phyloP scores from a whole-genome alignment of 2,113 vertebrate genomes.

The Egretta garzetta region DNA sequence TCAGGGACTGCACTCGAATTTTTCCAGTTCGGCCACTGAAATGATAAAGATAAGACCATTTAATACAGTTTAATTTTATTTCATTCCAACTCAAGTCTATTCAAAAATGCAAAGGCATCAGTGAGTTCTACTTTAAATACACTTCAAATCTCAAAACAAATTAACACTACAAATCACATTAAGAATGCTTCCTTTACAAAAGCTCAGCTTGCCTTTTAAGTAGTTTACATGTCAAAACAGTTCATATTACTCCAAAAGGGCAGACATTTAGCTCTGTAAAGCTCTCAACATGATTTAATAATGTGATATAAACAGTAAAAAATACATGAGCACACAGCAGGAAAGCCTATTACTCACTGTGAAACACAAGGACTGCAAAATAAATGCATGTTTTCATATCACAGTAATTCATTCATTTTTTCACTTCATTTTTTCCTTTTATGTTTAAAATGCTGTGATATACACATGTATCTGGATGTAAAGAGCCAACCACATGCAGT shows the following conservation, averaged over 20 bases:
- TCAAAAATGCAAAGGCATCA: neutral
- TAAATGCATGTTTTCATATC: neutral
- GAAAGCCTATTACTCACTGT: neutral
- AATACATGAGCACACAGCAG: neutral
- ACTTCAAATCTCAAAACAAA: conserved; percentile 32
- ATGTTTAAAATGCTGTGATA: neutral
- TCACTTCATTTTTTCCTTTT: neutral
- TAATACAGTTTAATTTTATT: neutral
- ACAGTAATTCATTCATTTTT: neutral
- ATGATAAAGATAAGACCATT: conserved; percentile 32
- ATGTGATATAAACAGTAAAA: neutral
- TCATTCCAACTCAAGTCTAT: neutral
- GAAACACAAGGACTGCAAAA: conserved; percentile 5
- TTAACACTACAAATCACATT: neutral
- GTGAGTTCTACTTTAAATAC: neutral
- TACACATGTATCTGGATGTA: neutral
- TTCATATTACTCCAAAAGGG: neutral
- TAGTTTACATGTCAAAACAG: neutral
- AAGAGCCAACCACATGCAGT: neutral
- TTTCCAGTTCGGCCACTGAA: conserved; percentile 93
- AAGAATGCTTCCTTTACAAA: neutral
- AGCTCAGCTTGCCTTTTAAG: neutral
- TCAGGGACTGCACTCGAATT: conserved; percentile 93
- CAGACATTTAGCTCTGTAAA: neutral
- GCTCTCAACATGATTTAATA: conserved; percentile 27